A percentile compares a stretch with the other conserved stretches of the same genome.
Conservation (phyloP, 2,113 vertebrate genomes). For the chimpanzee (Pan troglodytes) region DNA sequence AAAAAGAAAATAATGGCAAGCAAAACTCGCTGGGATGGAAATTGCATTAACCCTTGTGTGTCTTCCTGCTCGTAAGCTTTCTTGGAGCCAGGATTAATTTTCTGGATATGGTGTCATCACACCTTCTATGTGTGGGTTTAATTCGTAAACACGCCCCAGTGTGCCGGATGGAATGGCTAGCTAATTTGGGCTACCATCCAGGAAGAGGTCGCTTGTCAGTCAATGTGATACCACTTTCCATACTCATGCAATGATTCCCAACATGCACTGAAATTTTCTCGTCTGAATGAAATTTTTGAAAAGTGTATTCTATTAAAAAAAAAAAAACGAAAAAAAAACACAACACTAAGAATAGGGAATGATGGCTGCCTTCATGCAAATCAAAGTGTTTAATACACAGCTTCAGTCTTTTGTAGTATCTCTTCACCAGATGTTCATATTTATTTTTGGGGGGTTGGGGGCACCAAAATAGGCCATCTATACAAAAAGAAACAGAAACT, state of each 20-base stretch:
- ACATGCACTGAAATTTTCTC: slow-evolving; percentile 51
- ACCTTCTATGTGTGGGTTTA: slow-evolving; percentile 51
- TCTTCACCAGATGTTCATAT: neutral
- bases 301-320: slow-evolving; percentile 21
- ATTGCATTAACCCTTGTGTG: slow-evolving; percentile 86
- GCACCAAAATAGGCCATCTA: fast-evolving
- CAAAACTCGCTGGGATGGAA: slow-evolving; percentile 85
- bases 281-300: slow-evolving; percentile 50
- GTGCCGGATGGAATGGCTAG: neutral
- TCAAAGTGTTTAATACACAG: slow-evolving; percentile 6
- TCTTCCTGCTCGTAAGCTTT: slow-evolving; percentile 47
- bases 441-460: neutral
- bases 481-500: neutral
- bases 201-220: slow-evolving; percentile 30
- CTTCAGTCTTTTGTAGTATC: neutral
- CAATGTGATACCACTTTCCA: slow-evolving; percentile 20
- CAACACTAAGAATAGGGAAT: neutral
- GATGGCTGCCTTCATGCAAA: neutral
- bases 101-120: slow-evolving; percentile 30
- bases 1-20: slow-evolving; percentile 89
- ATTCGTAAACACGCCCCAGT: slow-evolving; percentile 44
- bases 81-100: slow-evolving; percentile 61
- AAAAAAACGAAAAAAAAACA: neutral
- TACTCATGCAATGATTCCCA: neutral
- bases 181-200: slow-evolving; percentile 38